These are phyloP conservation scores for Mustelus asterias DNA, from an alignment of 2,113 vertebrate genomes.

Conservation along the genomic window DNA sequence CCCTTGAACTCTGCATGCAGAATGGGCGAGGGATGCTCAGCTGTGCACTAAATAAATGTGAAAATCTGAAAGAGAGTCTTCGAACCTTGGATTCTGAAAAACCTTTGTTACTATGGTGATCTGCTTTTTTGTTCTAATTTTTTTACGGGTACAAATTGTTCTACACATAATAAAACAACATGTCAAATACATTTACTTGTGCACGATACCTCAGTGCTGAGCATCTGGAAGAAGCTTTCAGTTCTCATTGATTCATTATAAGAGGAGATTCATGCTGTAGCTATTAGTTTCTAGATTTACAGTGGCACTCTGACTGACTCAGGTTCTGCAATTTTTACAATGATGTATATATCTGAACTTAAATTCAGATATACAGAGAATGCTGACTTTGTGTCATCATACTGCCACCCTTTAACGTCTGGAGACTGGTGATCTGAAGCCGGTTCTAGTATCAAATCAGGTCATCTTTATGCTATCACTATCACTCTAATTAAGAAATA, in stretches of 20 bases:
- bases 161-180: constrained; percentile 27
- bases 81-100: neutral
- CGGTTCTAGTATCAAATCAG: neutral
- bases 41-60: constrained; percentile 4
- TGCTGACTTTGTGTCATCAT: neutral
- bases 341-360: neutral
- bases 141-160: constrained; percentile 31
- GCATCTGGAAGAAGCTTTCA: constrained; percentile 26
- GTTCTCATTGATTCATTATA: constrained; percentile 18
- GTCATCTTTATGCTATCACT: neutral
- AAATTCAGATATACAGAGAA: neutral
- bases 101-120: constrained; percentile 18
- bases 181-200: constrained; percentile 30
- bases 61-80: constrained; percentile 14
- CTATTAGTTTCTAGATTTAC: constrained; percentile 30
- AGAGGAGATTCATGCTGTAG: neutral
- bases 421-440: neutral
- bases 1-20: neutral
- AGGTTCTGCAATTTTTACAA: neutral
- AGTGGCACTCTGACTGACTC: constrained; percentile 13
- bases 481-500: neutral
- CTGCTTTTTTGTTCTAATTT: neutral
- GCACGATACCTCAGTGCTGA: constrained; percentile 22
- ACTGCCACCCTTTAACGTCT: neutral
- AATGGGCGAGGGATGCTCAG: neutral